phyloP scores from a whole-genome alignment of 2,888 invertebrate genomes.

The Conomelus anceps region DNA sequence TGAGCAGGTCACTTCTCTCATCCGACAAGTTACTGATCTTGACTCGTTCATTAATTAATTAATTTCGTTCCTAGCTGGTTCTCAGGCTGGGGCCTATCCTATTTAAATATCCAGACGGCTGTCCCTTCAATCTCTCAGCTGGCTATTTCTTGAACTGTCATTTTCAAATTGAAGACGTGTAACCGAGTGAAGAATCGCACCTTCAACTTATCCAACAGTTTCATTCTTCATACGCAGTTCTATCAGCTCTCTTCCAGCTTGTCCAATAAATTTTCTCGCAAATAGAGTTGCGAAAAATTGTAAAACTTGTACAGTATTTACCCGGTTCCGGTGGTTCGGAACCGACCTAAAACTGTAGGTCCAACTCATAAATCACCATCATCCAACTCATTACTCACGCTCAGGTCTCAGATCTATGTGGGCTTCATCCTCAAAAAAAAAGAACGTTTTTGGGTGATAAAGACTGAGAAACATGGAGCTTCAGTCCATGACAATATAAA shows the following conservation, averaged over 20 bases:
- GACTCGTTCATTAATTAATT: not conserved
- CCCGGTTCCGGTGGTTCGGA: not conserved
- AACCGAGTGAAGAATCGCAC: not conserved
- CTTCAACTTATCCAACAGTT: not conserved
- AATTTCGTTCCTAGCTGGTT: not conserved
- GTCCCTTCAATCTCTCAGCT: not conserved
- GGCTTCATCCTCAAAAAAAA: too few relatives aligned
- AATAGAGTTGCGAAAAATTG: not conserved
- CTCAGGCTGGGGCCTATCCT: not conserved
- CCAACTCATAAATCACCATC: too few relatives aligned
- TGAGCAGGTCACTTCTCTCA: not conserved
- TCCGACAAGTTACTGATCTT: not conserved
- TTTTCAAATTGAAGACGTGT: not conserved
- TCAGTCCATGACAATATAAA: too few relatives aligned
- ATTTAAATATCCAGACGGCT: not conserved
- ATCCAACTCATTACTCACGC: too few relatives aligned
- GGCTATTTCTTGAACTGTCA: not conserved
- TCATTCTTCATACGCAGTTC: not conserved
- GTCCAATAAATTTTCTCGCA: not conserved
- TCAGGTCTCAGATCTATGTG: too few relatives aligned
- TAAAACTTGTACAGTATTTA: not conserved
- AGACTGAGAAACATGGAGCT: too few relatives aligned
- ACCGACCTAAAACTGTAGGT: too few relatives aligned
- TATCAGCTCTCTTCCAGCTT: not conserved
- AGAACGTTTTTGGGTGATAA: too few relatives aligned